Base-by-base conservation (phyloP, 1,140 invertebrate species). In the Neoseiulus cucumeris region DNA sequence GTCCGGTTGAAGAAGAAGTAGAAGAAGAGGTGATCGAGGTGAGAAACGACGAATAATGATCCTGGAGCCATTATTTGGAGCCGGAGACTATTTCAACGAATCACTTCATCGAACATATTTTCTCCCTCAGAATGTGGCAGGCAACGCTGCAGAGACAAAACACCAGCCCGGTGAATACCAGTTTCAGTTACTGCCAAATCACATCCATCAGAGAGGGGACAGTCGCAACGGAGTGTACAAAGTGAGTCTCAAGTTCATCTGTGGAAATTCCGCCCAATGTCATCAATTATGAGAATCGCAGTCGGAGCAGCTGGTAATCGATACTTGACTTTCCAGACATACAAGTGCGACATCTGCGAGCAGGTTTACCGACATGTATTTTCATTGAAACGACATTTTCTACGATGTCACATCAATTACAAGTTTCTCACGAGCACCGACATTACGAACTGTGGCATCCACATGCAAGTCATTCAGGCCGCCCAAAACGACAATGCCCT, bases 341-440 rank as follows among this genome's bases (percentile, higher is more conserved):
- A 73, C 65, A 73, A 73, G 25, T 82, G 80, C 73, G 79, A 81
- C 69, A 75, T 82, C 22, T 82, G 80, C 71, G 69, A 69, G 6
- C 74, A 73, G 4, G 70, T 75, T 1, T 82, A 81, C 69, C 73
- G 76, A 41, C 76, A 80, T 66, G 74, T 74, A n/a, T 79, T 80
- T 66, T 81, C 79, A 69, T 70, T 82, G 4, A 80, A 81, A 68
- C 73, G 79, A 25, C 80, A 82, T 69, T 80, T 79, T 66, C 68
- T 81, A 22, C 72, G 79, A n/a, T 75, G 73, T 67, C 80, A 82
- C 70, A 74, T 82, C 4, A 80, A 81, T 68, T 74, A 74, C 67
- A 72, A 75, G 64, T 80, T 79, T 70, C 69, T 82, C 5, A 75
- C 76, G 18, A 71, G 75, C 41, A 70, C 73, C 33, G 78, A 79